A percentile compares a stretch with the other conserved stretches of the same genome.
These are phyloP conservation scores for Pterostichus niger DNA, from an alignment of 2,888 invertebrate species.

Conservation along the genomic window DNA sequence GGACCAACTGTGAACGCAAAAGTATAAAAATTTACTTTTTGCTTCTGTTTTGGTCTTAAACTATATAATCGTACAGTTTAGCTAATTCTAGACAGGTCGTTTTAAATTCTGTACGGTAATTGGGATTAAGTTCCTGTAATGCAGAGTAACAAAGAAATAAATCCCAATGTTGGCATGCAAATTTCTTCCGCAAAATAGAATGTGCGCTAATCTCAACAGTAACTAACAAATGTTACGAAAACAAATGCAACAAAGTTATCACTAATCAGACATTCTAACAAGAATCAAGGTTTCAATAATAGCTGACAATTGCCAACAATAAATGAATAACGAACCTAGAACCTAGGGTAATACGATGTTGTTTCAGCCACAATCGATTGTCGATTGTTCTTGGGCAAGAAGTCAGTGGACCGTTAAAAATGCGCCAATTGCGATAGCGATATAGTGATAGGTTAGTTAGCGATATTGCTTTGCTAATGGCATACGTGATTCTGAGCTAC, in stretches of 20 bases:
- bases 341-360: slow-evolving; percentile 26
- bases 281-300: slow-evolving; percentile 42
- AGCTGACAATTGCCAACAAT: not conserved
- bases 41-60: too few species aligned
- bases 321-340: slow-evolving; percentile 10
- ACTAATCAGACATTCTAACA: slow-evolving; percentile 52
- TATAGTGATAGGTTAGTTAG: not conserved
- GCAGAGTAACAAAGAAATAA: too few species aligned
- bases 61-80: too few species aligned
- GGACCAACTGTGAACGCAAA: too few species aligned
- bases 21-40: too few species aligned
- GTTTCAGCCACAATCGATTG: slow-evolving; percentile 29
- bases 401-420: slow-evolving; percentile 54
- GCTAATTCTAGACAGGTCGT: too few species aligned
- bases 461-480: slow-evolving; percentile 7
- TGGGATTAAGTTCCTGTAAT: too few species aligned
- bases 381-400: slow-evolving; percentile 55
- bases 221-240: not conserved
- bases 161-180: too few species aligned
- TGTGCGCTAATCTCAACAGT: too few species aligned
- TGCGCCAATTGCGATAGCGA: slow-evolving; percentile 29
- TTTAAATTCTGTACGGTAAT: too few species aligned
- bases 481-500: not conserved
- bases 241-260: slow-evolving; percentile 6
- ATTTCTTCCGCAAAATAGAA: too few species aligned